These are phyloP conservation scores for Otus sunia DNA, from an alignment of 2,113 vertebrate species.

Conservation along the genomic window DNA sequence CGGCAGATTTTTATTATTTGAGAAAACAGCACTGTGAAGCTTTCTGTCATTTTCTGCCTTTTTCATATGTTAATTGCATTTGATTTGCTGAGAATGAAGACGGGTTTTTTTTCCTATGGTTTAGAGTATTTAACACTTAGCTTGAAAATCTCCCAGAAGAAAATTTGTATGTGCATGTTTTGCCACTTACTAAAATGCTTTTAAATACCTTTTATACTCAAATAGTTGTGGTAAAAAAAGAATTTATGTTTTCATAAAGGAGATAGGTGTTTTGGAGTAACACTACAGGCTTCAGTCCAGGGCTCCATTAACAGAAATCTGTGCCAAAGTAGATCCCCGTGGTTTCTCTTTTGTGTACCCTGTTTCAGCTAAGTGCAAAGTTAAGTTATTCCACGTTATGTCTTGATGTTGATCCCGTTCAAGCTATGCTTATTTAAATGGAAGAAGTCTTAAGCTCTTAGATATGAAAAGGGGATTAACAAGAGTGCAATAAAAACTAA, in stretches of 20 bases:
- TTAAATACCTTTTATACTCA: not conserved
- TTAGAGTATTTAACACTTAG: not conserved
- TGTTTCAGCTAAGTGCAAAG: not conserved
- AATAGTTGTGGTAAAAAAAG: not conserved
- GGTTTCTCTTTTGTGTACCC: not conserved
- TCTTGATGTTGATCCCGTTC: not conserved
- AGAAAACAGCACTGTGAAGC: not conserved
- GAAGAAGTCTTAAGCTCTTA: not conserved
- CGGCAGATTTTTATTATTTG: not conserved
- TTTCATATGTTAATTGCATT: not conserved
- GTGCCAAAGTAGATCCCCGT: not conserved
- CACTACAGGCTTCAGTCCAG: not conserved
- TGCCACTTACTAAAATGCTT: not conserved
- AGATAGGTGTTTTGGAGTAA: not conserved
- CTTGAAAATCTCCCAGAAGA: not conserved
- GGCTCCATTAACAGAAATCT: not conserved
- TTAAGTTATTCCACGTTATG: not conserved
- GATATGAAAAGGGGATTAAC: not conserved
- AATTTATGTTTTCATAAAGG: not conserved
- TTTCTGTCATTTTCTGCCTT: not conserved
- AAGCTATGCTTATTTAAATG: not conserved
- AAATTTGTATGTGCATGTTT: not conserved
- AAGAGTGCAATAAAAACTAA: not conserved
- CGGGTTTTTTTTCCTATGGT: not conserved
- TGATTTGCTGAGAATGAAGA: not conserved